Percentiles rank a stretch among this genome's conserved stretches.
These are phyloP conservation scores for Polyommatus iphigenia DNA, from an alignment of 2,888 invertebrate genomes.

Conservation along the genomic window DNA sequence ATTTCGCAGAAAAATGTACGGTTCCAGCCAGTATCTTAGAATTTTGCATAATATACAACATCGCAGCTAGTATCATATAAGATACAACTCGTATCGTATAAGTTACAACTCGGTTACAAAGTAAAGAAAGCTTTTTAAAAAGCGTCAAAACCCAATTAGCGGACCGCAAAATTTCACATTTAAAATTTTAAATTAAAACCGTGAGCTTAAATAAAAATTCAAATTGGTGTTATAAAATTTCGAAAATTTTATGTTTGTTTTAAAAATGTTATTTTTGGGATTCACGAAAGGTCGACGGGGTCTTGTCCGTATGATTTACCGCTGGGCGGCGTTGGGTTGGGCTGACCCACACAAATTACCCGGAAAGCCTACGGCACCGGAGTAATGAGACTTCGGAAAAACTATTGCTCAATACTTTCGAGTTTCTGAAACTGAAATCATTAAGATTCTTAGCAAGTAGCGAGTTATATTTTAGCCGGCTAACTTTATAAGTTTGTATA, in stretches of 20 bases:
- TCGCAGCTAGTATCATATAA: background rate
- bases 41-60: background rate
- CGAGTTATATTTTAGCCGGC: conserved; percentile 24
- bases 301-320: conserved; percentile 33
- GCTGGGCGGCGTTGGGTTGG: conserved; percentile 24
- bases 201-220: background rate
- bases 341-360: conserved; percentile 34
- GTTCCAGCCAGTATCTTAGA: background rate
- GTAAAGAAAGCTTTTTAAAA: background rate
- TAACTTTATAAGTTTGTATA: conserved; percentile 19
- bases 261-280: conserved; percentile 24
- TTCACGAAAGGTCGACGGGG: conserved; percentile 13
- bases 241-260: background rate
- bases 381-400: conserved; percentile 31
- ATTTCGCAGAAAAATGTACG: too few relatives aligned
- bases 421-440: conserved; percentile 29
- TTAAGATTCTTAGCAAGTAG: conserved; percentile 26
- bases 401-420: conserved; percentile 34
- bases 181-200: background rate
- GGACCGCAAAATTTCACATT: background rate
- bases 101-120: background rate
- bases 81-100: background rate
- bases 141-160: background rate
- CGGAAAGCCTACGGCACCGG: conserved; percentile 33
- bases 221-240: conserved; percentile 1